Base-by-base conservation (phyloP, 92 coral and sea anemone species). In the Micromussa lordhowensis region DNA sequence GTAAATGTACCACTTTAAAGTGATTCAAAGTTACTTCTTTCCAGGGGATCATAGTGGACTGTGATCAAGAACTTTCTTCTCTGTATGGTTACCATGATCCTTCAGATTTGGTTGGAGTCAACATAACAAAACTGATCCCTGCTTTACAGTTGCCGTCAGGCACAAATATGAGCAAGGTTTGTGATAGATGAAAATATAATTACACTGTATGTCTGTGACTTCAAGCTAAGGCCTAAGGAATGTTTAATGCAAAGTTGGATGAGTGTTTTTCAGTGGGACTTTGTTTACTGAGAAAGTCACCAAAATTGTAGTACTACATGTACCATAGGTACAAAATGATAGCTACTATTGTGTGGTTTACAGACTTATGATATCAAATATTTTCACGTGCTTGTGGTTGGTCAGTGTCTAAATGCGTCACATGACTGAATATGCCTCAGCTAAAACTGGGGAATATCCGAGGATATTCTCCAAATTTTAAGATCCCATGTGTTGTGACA, bases 31-130 rank as follows among this genome's bases (percentile, higher is more conserved):
- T 30, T 31, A 24, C 68, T 82, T 30, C 85, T 44, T 81, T 77
- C 19, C 77, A 97, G 99, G 99, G 99, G 26, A 86, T 75, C 15
- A 94, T 97, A 59, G 91, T 92, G 5, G 97, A 95, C 18, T 97
- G 99, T 88, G 97, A 95, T 55, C 55, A 90, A 38, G 95, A 97
- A 54, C 84, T 97, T 81, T 96, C 97, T 15, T 81, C 81, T 66
- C 97, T 97, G 58, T 87, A 93, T 91, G 99, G 99, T 10, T 97
- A 89, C 88, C 86, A 93, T 17, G 89, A 78, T 9, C 73, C 88
- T 21, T 85, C 81, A 63, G 97, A 95, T 13, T 61, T 97, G 79
- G 87, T 82, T 30, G 92, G 93, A 12, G 75, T 89, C 76, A 92
- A 90, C 78, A 80, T 97, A 58, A 95, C 89, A 81, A 91, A 95